phyloP scores from a whole-genome alignment of 2,113 vertebrate genomes.

The Pelusios castaneus region DNA sequence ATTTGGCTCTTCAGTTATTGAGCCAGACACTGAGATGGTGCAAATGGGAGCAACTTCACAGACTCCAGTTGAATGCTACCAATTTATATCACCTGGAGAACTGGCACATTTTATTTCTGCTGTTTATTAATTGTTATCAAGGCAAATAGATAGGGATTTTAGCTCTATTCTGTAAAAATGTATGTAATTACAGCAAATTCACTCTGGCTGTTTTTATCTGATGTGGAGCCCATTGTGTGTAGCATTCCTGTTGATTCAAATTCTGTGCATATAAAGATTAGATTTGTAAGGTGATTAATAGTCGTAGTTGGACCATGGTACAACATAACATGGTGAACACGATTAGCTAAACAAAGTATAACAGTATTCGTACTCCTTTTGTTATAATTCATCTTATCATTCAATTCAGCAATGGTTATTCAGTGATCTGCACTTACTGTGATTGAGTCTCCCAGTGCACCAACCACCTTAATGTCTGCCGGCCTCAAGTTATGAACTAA shows the following conservation, averaged over 20 bases:
- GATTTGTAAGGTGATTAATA: neutral
- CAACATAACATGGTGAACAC: rapidly evolving
- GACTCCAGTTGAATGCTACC: neutral
- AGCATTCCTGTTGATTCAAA: neutral
- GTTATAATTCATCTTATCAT: neutral
- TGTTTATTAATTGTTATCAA: neutral
- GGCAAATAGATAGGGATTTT: neutral
- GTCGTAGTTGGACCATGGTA: neutral
- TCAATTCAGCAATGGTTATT: neutral
- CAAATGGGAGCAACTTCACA: neutral
- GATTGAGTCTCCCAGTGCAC: slow-evolving; percentile 91
- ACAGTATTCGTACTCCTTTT: rapidly evolving
- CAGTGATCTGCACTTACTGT: slow-evolving; percentile 83
- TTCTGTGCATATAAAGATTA: neutral
- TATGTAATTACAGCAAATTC: neutral
- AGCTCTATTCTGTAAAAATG: neutral
- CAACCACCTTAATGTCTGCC: slow-evolving; percentile 89
- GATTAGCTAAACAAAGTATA: neutral
- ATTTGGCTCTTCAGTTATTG: neutral
- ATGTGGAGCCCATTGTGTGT: neutral
- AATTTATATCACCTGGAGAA: neutral
- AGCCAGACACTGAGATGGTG: neutral
- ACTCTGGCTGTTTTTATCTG: neutral
- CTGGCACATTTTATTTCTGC: neutral
- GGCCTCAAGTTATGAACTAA: slow-evolving; percentile 90